These are phyloP conservation scores for Drosophila sordidapex DNA, from an alignment of 2,888 invertebrate genomes.

Conservation along the genomic window DNA sequence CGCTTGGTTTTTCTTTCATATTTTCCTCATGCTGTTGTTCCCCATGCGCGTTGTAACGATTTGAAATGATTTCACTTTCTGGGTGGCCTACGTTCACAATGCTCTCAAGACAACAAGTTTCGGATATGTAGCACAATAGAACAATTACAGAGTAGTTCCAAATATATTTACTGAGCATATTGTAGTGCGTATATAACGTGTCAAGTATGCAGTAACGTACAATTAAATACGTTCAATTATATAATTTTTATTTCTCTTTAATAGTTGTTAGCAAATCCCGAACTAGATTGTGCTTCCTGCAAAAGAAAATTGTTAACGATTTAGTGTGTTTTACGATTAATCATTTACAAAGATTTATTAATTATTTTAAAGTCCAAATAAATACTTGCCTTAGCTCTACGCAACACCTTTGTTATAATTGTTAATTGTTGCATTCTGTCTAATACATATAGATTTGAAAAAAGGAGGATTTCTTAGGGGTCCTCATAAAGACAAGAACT, in stretches of 20 bases:
- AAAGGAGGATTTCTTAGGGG: background rate
- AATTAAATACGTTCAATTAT: background rate
- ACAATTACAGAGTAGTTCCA: conserved; percentile 47
- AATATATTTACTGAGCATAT: conserved; percentile 38
- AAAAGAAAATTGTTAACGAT: background rate
- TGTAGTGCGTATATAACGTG: conserved; percentile 6
- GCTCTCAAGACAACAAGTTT: conserved; percentile 13
- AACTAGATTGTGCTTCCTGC: background rate
- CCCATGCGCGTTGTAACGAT: conserved; percentile 18
- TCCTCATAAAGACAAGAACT: background rate
- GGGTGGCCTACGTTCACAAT: conserved; percentile 3
- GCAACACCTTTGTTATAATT: background rate
- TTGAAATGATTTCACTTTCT: conserved; percentile 21
- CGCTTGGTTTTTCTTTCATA: conserved; percentile 18
- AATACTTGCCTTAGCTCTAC: background rate
- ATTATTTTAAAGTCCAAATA: background rate
- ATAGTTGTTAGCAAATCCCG: background rate
- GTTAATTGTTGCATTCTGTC: background rate
- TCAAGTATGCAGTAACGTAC: background rate
- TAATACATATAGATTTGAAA: background rate
- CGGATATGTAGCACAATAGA: conserved; percentile 29
- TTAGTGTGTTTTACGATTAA: background rate
- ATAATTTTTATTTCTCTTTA: background rate
- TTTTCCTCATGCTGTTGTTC: conserved; percentile 21
- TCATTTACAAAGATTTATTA: background rate